A percentile compares a stretch with the other conserved stretches of the same genome.
phyloP scores from a whole-genome alignment of 2,113 vertebrate species.

The Corythornis cristatus region DNA sequence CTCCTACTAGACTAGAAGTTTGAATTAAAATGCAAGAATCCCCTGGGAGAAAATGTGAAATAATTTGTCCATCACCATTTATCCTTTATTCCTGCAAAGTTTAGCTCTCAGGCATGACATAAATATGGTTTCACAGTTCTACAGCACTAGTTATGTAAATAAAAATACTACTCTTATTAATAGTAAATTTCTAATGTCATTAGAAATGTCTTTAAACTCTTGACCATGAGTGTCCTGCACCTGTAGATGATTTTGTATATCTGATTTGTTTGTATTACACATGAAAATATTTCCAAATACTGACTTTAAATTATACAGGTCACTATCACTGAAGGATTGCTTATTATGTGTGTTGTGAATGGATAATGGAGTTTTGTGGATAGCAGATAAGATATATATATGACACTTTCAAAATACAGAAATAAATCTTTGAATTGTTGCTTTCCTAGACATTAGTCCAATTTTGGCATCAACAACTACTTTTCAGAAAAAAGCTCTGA shows the following conservation, averaged over 20 bases:
- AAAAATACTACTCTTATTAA: not conserved
- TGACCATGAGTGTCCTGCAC: not conserved
- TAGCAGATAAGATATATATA: not conserved
- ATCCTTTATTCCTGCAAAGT: not conserved
- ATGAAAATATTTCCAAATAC: not conserved
- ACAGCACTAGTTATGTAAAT: not conserved
- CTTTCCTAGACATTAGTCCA: not conserved
- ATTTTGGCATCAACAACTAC: not conserved
- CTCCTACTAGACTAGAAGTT: not conserved
- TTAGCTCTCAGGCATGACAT: not conserved
- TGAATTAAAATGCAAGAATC: not conserved
- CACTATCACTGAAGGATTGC: not conserved
- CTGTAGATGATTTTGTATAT: not conserved
- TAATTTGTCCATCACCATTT: not conserved
- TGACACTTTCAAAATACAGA: not conserved
- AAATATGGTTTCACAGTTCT: not conserved
- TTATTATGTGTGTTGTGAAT: not conserved
- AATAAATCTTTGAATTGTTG: not conserved
- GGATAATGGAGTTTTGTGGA: not conserved
- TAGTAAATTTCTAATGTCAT: not conserved
- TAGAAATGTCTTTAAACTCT: not conserved
- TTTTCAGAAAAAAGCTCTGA: not conserved
- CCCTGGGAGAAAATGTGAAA: not conserved
- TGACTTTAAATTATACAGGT: not conserved
- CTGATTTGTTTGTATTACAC: not conserved